Conservation (phyloP, 2,113 vertebrate genomes). For the human (Homo sapiens) region DNA sequence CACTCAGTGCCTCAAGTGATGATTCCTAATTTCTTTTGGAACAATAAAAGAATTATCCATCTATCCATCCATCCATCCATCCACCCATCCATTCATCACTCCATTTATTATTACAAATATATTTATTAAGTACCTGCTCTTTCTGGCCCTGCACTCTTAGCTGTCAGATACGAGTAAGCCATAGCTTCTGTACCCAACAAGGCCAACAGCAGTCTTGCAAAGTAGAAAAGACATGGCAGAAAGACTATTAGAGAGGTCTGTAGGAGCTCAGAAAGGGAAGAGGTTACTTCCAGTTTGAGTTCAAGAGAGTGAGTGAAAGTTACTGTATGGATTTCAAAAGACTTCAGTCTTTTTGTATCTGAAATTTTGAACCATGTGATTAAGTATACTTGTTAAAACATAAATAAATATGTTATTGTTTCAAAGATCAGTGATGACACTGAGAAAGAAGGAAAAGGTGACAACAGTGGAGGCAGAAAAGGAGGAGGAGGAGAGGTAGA, state of each 20-base stretch:
- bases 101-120: not conserved
- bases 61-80: not conserved
- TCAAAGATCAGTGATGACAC: not conserved
- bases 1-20: not conserved
- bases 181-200: not conserved
- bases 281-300: not conserved
- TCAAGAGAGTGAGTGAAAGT: too few relatives aligned
- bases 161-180: not conserved
- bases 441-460: not conserved
- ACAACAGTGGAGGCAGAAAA: not conserved
- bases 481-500: not conserved
- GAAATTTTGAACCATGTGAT: not conserved
- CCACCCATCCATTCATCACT: too few relatives aligned
- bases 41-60: not conserved
- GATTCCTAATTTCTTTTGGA: conserved; percentile 18
- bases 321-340: not conserved
- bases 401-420: not conserved
- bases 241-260: not conserved
- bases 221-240: not conserved
- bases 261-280: not conserved
- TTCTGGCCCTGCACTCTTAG: not conserved
- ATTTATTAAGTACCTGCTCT: not conserved
- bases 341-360: not conserved
- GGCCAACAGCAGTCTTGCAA: not conserved
- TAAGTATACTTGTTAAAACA: not conserved